Conservation (phyloP, 1,140 invertebrate species). For the Acromyrmex heyeri region DNA sequence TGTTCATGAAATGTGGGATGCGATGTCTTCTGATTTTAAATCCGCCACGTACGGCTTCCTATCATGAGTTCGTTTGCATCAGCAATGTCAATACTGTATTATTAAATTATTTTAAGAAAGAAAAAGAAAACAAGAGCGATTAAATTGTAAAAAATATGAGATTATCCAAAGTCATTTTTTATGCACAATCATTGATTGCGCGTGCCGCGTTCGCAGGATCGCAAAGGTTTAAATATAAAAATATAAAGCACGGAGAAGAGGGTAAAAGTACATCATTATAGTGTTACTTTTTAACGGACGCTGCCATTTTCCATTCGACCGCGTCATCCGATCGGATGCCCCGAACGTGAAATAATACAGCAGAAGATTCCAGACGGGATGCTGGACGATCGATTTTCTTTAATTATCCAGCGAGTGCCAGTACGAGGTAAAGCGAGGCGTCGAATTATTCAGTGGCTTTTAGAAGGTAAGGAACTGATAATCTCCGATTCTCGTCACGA, state of each 20-base stretch:
- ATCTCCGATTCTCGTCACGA: conserved; percentile 26
- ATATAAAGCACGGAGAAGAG: not conserved
- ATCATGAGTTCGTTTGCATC: not conserved
- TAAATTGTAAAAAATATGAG: not conserved
- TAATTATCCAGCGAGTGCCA: conserved; percentile 61
- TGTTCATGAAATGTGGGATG: not conserved
- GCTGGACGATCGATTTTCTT: conserved; percentile 59
- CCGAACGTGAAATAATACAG: conserved; percentile 53
- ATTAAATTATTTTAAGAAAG: conserved; percentile 5
- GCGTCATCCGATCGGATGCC: not conserved
- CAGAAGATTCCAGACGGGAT: conserved; percentile 34
- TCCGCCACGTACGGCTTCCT: conserved; percentile 19
- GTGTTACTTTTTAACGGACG: conserved; percentile 69
- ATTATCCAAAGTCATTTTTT: conserved; percentile 1
- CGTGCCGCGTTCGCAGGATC: not conserved
- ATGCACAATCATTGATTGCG: not conserved
- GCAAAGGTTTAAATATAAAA: conserved; percentile 27
- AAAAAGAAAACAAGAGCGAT: not conserved
- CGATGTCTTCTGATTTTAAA: conserved; percentile 13
- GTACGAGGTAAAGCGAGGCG: conserved; percentile 7
- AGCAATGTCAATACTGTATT: not conserved
- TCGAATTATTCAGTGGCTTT: conserved; percentile 65
- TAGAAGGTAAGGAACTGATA: conserved; percentile 44
- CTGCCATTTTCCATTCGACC: conserved; percentile 58
- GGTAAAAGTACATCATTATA: conserved; percentile 4